phyloP scores from a whole-genome alignment of 2,113 vertebrate genomes.

The Athene noctua region DNA sequence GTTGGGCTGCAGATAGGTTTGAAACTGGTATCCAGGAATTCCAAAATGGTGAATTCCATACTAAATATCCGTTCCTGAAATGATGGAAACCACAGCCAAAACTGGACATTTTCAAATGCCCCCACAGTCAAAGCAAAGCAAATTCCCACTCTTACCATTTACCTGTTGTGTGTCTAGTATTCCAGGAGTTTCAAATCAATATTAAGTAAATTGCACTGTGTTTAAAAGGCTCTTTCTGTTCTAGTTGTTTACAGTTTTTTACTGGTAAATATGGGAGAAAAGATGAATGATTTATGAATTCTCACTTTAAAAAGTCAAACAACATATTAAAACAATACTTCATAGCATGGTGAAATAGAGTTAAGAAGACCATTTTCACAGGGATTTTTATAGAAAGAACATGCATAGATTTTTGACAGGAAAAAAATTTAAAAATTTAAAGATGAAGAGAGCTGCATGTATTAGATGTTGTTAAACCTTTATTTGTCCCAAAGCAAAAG shows the following conservation, averaged over 20 bases:
- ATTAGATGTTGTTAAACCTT: constrained; percentile 7
- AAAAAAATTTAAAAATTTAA: background rate
- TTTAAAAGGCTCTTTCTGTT: background rate
- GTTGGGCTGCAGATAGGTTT: background rate
- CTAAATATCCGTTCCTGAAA: background rate
- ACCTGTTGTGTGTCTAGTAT: background rate
- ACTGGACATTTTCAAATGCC: background rate
- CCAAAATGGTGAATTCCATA: background rate
- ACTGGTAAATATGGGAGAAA: background rate
- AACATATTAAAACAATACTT: constrained; percentile 52
- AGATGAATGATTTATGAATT: constrained; percentile 20
- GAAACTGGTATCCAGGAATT: background rate
- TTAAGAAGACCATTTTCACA: background rate
- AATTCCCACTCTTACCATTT: background rate
- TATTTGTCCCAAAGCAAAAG: background rate
- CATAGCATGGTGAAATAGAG: background rate
- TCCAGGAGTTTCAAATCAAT: background rate
- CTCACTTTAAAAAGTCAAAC: constrained; percentile 21
- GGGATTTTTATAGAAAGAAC: background rate
- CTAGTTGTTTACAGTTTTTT: constrained; percentile 13
- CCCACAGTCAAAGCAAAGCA: background rate
- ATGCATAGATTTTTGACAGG: background rate
- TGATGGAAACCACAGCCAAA: background rate
- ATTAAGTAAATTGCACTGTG: background rate
- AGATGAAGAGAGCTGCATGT: background rate